A percentile compares a stretch with the other conserved stretches of the same genome.
phyloP scores from a whole-genome alignment of 2,113 vertebrate genomes.

The Eurystomus gularis region DNA sequence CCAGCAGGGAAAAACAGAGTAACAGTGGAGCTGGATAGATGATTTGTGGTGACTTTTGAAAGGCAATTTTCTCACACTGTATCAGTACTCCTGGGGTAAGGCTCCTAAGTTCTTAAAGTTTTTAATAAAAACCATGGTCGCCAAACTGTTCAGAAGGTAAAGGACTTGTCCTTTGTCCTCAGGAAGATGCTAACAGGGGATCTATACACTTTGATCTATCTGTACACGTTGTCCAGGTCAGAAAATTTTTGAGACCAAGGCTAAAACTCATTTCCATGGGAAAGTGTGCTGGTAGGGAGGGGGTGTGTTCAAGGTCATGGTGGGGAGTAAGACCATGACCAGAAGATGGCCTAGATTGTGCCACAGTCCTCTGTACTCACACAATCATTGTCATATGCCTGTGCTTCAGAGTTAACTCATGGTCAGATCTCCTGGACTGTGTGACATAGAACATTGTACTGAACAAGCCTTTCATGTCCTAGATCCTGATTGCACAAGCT shows the following conservation, averaged over 20 bases:
- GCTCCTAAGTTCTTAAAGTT: neutral
- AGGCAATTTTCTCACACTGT: neutral
- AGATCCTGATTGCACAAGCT: neutral
- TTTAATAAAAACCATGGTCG: neutral
- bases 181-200: neutral
- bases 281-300: neutral
- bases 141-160: neutral
- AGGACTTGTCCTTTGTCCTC: neutral
- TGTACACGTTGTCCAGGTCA: neutral
- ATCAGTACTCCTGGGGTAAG: neutral
- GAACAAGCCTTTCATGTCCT: neutral
- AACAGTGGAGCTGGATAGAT: neutral
- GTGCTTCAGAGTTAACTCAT: neutral
- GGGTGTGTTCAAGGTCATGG: neutral
- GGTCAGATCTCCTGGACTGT: neutral
- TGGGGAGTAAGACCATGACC: neutral
- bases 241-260: neutral
- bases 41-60: neutral
- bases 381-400: neutral
- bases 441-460: neutral
- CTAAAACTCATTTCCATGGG: neutral
- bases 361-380: fast-evolving
- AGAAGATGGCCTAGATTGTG: neutral
- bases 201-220: neutral
- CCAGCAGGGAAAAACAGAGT: neutral